phyloP scores from a whole-genome alignment of 2,113 vertebrate genomes.

The Poeciliopsis retropinna region DNA sequence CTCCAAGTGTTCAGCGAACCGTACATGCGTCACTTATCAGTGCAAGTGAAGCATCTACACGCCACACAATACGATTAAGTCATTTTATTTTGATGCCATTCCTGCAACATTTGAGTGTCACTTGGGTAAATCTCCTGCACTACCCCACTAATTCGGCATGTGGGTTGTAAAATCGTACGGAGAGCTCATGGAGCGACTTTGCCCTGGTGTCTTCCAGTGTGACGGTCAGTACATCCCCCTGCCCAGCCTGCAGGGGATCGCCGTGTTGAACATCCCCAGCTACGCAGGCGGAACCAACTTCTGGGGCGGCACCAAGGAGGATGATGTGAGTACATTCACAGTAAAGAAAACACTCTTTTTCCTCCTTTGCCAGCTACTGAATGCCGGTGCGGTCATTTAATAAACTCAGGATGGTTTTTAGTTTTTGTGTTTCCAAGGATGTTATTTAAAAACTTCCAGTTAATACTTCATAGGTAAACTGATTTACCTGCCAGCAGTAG shows the following conservation, averaged over 20 bases:
- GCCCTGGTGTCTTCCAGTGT: slow-evolving; percentile 80
- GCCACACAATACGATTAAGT: too few relatives aligned
- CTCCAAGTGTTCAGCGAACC: too few relatives aligned
- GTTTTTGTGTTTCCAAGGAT: neutral
- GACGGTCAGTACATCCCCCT: slow-evolving; percentile 98
- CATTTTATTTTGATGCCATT: too few relatives aligned
- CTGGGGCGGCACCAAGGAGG: slow-evolving; percentile 99
- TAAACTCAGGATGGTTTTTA: neutral
- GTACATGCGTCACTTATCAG: too few relatives aligned
- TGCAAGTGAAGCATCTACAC: too few relatives aligned
- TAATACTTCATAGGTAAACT: too few relatives aligned
- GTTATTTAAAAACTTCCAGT: neutral
- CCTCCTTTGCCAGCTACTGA: slow-evolving; percentile 5
- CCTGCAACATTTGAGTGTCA: too few relatives aligned
- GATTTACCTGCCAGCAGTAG: too few relatives aligned
- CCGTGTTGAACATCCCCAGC: slow-evolving; percentile 96
- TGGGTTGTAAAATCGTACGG: too few relatives aligned
- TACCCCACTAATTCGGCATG: neutral
- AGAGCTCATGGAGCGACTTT: neutral
- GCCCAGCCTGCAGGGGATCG: slow-evolving; percentile 97
- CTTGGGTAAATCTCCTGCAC: too few relatives aligned
- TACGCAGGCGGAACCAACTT: slow-evolving; percentile 98
- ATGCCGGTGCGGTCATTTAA: neutral
- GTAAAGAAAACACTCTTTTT: neutral
- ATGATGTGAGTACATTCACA: slow-evolving; percentile 88